phyloP scores from a whole-genome alignment of 2,797 vertebrate genomes.

The Picus viridis region DNA sequence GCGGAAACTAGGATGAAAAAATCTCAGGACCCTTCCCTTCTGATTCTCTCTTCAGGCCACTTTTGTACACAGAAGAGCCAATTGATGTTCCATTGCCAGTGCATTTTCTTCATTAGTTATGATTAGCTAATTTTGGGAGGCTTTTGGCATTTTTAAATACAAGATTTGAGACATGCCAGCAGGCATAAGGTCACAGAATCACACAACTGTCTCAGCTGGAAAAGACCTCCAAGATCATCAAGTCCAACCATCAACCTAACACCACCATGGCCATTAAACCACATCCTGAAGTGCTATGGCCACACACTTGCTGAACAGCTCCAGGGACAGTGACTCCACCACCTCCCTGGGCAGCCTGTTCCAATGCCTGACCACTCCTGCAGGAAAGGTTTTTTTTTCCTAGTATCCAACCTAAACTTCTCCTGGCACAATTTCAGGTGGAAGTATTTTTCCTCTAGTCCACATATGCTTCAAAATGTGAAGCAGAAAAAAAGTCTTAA shows the following conservation, averaged over 20 bases:
- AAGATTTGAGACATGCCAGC: not conserved
- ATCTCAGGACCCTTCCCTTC: not conserved
- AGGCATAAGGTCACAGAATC: not conserved
- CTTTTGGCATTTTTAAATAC: not conserved
- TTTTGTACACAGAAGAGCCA: not conserved
- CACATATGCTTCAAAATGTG: not conserved
- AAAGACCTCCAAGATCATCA: too few species aligned
- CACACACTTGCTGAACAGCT: too few species aligned
- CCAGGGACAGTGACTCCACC: too few species aligned
- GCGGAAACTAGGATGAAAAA: not conserved
- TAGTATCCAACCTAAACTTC: too few species aligned
- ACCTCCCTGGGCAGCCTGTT: too few species aligned
- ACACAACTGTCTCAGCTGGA: too few species aligned
- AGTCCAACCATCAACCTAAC: too few species aligned
- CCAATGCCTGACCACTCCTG: too few species aligned
- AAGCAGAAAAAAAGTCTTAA: not conserved
- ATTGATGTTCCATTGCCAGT: not conserved
- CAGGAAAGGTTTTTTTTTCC: too few species aligned
- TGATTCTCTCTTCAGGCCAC: not conserved
- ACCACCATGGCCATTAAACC: too few species aligned
- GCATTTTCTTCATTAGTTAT: not conserved
- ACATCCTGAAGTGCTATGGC: too few species aligned
- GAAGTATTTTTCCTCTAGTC: not conserved
- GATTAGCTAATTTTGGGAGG: not conserved
- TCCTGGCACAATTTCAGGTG: not conserved